Percentiles rank a stretch among this genome's conserved stretches.
These are phyloP conservation scores for Meandrina meandrites DNA, from an alignment of 92 coral and sea anemone genomes.

Conservation along the genomic window DNA sequence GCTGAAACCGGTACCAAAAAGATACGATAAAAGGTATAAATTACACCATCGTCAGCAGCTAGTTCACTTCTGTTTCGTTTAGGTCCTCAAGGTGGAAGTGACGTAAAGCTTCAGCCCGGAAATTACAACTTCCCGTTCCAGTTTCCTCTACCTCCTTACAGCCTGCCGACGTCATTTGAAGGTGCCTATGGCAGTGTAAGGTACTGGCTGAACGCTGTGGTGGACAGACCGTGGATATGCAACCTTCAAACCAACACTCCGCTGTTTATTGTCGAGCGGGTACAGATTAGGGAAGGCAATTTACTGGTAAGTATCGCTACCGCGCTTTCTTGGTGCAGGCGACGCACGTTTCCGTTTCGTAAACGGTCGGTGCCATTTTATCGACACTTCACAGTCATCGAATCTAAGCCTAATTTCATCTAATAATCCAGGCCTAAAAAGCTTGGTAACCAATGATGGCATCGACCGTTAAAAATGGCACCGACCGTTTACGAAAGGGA, in stretches of 20 bases:
- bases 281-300: slow-evolving; percentile 41
- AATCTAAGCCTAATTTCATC: too few species aligned
- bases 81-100: slow-evolving; percentile 33
- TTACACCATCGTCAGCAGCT: too few species aligned
- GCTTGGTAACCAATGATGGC: too few species aligned
- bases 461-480: too few species aligned
- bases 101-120: slow-evolving; percentile 41
- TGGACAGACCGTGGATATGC: slow-evolving; percentile 56
- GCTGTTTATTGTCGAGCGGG: slow-evolving; percentile 51
- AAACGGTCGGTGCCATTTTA: too few species aligned
- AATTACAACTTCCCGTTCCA: slow-evolving; percentile 61
- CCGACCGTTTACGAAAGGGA: too few species aligned
- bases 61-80: not conserved
- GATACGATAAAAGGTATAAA: too few species aligned
- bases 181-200: slow-evolving; percentile 58
- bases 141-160: slow-evolving; percentile 45
- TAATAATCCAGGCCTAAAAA: too few species aligned
- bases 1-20: too few species aligned
- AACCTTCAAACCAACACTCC: slow-evolving; percentile 39
- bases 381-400: too few species aligned
- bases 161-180: slow-evolving; percentile 64
- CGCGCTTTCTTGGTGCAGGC: too few species aligned
- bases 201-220: slow-evolving; percentile 54
- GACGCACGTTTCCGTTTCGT: too few species aligned
- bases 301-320: slow-evolving; percentile 40